Percentiles rank a stretch among this genome's conserved stretches.
Evolutionary conservation across 2,113 vertebrate species (phyloP).

Genomic region (Xenopus tropicalis): UCB_Xtro_10.0 CM004449.2:14917001-14917500

Average conservation of each 20-base stretch:
- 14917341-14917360: not conserved
- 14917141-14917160: not conserved
- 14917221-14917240: not conserved
- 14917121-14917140: not conserved
- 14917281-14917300: not conserved
- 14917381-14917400: not conserved
- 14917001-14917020: slow-evolving; percentile 9
- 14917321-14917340: not conserved
- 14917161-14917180: not conserved
- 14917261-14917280: not conserved
- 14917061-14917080: too few relatives aligned
- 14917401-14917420: too few relatives aligned
- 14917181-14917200: not conserved
- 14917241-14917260: not conserved
- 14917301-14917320: not conserved
- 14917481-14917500: too few relatives aligned
- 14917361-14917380: not conserved
- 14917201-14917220: not conserved
- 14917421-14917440: too few relatives aligned
- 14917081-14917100: not conserved
- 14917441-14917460: too few relatives aligned
- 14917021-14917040: not conserved
- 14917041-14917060: too few relatives aligned
- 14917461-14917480: too few relatives aligned
- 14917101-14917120: not conserved